Base-by-base conservation (phyloP, 1,140 invertebrate species). In the Gryllus bimaculatus region DNA sequence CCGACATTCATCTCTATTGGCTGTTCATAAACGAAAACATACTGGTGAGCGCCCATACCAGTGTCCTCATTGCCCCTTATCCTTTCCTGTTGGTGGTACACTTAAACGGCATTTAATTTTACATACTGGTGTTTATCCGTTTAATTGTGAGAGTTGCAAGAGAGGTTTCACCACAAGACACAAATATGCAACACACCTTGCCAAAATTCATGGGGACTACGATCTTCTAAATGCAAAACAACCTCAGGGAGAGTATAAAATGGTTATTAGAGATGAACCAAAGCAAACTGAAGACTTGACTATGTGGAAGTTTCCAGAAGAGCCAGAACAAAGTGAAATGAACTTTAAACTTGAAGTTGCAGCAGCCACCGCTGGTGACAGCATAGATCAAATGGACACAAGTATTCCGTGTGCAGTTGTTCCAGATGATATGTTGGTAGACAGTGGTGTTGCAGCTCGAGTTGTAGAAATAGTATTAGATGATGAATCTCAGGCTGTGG, bases 41-140 rank as follows among this genome's bases (percentile, higher is more conserved):
- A 79, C 76, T 15, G 81, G 81, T 13, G 81, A 81, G 74, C 78
- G 80, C 12, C 81, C 81, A 8, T 81, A 81, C 75, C 77, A 81
- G 75, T 81, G 81, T 81, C 81, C 80, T 73, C 80, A 81, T 47
- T 81, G 81, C 73, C 66, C 78, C n/a, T 78, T 78, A 48, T 48
- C 81, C 47, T 79, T 81, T 73, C 74, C 79, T 49, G 79, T 82
- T 10, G 78, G 79, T 26, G 78, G 80, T n/a, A 81, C 82, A 20
- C 78, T 80, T 7, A 82, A 82, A 26, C 78, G 80, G 13, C 82
- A 83, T 78, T 20, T 83, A 15, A 81, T 82, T 73, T 39, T 82
- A 47, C 82, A 83, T 74, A 83, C 82, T 20, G 78, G 80, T 48
- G 54, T 79, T 7, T 83, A 80, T 78, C 81, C 82, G 10, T 81